A percentile compares a stretch with the other conserved stretches of the same genome.
phyloP scores from a whole-genome alignment of 37 sponge, comb jelly and placozoan species.

The Agelas oroides region DNA sequence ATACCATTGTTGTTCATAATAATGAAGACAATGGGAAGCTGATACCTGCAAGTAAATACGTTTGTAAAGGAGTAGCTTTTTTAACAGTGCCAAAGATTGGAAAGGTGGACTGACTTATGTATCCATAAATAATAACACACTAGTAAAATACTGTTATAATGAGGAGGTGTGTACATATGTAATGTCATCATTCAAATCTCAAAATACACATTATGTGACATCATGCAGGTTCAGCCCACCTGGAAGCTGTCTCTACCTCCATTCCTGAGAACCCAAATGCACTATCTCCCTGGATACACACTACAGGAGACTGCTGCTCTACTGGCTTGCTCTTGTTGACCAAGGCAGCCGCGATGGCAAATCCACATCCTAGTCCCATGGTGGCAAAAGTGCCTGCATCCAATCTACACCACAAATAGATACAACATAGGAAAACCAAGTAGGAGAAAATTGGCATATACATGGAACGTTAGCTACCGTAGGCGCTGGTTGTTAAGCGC shows the following conservation, averaged over 20 bases:
- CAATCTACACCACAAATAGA: constrained; percentile 54
- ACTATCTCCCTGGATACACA: constrained; percentile 94
- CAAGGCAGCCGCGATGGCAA: constrained; percentile 90
- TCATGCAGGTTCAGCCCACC: constrained; percentile 41
- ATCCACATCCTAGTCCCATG: constrained; percentile 94
- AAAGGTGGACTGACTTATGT: background rate
- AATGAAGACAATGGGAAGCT: constrained; percentile 88
- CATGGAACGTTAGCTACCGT: too few species aligned
- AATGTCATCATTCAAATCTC: too few species aligned
- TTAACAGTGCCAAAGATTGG: background rate
- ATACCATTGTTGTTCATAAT: constrained; percentile 96
- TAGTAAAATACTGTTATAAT: background rate
- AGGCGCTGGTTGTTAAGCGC: too few species aligned
- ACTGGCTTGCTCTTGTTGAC: constrained; percentile 33
- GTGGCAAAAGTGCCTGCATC: constrained; percentile 97
- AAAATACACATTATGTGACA: too few species aligned
- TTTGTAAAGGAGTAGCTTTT: background rate
- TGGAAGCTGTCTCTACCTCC: constrained; percentile 92
- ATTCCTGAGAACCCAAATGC: constrained; percentile 97
- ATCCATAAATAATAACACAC: background rate
- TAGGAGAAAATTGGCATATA: too few species aligned
- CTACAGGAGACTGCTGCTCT: constrained; percentile 29
- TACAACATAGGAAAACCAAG: background rate
- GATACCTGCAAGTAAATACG: constrained; percentile 65
- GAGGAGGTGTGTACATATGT: too few species aligned